Evolutionary conservation across 2,888 invertebrate genomes (phyloP), one percentile per base, ranked within the genome.

Genomic region (Lochmaea capreae): DNA sequence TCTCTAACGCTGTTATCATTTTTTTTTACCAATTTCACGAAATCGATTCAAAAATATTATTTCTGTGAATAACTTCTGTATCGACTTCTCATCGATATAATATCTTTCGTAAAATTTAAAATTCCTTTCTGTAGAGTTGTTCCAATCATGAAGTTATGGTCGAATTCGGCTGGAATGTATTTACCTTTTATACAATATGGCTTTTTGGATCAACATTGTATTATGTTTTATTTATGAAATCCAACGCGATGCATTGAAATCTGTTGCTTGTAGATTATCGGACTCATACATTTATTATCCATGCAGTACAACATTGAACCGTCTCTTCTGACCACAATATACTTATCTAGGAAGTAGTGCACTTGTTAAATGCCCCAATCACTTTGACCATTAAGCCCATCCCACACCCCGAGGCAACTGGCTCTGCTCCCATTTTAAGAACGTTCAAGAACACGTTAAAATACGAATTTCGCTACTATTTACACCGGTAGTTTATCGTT

Each of bases 371-470:
- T n/a, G 46, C 71, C 74, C 22, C 42, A 46, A 71, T 67, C 65
- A 3, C 49, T 59, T 67, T 59, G 54, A 70, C 59, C 68, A 77
- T 71, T 71, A 68, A 71, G 72, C 69, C 76, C 68, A 75, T 75
- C 73, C 77, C 65, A 77, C 46, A 54, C 1, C 75, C 67, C 22
- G 46, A 49, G 73, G 77, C 77, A 22, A 26, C 57, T 59, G 52
- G 66, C 61, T 72, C 67, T 72, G 77, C 74, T 77, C 77, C 71
- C 69, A 74, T 75, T 77, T 73, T 68, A 69, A 71, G 61, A 68
- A 46, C 33, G 57, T 59, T 67, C 59, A n/a, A 16, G 39, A 12
- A 61, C 26, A 61, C 69, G 52, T 69, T 62, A 58, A 69, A 58
- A 46, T 68, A 68, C 70, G 49, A 74, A 74, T 74, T 74, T 71